Percentiles rank a stretch among this genome's conserved stretches.
Evolutionary conservation across 2,113 vertebrate genomes (phyloP).

Genomic region (Ailurus styani): DNA sequence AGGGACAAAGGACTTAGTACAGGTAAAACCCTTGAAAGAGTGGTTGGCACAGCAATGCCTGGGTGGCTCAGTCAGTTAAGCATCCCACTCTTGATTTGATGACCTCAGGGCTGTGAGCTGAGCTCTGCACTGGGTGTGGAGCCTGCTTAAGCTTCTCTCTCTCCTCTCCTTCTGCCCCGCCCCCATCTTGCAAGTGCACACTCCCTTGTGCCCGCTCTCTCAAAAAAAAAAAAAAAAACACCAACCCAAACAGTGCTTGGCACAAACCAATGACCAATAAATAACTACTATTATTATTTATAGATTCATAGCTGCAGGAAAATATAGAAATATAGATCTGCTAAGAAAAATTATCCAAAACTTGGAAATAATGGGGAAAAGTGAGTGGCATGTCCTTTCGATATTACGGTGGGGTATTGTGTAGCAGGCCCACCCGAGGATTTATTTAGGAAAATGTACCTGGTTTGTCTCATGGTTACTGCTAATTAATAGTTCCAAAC

Average conservation of each 20-base stretch:
- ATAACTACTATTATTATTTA: not conserved
- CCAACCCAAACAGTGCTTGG: not conserved
- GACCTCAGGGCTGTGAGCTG: not conserved
- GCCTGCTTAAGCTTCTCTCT: not conserved
- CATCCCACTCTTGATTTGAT: not conserved
- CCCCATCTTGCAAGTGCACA: not conserved
- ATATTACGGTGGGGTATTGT: rapidly evolving
- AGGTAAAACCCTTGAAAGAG: not conserved
- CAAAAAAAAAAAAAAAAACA: not conserved
- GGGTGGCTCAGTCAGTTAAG: no score
- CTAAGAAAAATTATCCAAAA: not conserved
- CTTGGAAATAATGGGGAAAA: not conserved
- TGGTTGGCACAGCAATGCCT: not conserved
- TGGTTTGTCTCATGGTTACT: not conserved
- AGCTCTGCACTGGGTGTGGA: not conserved
- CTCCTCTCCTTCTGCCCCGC: not conserved
- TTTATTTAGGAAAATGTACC: not conserved
- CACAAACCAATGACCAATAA: not conserved
- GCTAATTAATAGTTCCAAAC: not conserved
- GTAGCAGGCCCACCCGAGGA: not conserved
- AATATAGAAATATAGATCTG: not conserved
- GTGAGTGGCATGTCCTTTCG: not conserved
- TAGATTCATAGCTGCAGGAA: not conserved
- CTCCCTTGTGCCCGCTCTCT: not conserved
- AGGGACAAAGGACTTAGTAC: not conserved